A percentile compares a stretch with the other conserved stretches of the same genome.
These are phyloP conservation scores for Saimiri boliviensis DNA, from an alignment of 2,113 vertebrate genomes.

Conservation along the genomic window DNA sequence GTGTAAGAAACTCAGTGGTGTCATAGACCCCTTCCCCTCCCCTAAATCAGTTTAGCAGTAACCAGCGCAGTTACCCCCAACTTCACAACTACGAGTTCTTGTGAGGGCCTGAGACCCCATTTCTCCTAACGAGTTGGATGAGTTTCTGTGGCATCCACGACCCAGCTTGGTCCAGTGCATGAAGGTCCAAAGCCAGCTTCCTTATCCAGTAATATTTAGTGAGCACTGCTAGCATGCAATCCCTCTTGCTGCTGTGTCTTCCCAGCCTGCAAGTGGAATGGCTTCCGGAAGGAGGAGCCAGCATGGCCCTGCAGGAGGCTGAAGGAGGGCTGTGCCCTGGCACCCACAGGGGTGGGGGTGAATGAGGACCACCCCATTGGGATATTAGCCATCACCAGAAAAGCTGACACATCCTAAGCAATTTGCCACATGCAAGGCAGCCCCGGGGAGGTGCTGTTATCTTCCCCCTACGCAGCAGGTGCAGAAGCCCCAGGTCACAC, in stretches of 20 bases:
- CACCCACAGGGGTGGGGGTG: background rate
- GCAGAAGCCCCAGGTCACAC: background rate
- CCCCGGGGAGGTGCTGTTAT: no score
- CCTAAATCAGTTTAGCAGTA: background rate
- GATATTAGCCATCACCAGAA: no score
- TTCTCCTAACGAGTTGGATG: rapidly evolving
- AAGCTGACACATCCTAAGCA: background rate
- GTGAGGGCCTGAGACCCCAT: rapidly evolving
- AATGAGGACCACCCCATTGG: no score
- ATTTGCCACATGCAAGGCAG: background rate
- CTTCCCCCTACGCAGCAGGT: background rate
- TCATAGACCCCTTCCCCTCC: background rate
- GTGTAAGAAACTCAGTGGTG: rapidly evolving
- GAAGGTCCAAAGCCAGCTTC: background rate
- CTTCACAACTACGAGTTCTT: rapidly evolving
- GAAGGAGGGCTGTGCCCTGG: no score
- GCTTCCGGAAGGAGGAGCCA: background rate
- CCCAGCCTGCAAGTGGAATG: background rate
- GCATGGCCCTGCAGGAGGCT: background rate
- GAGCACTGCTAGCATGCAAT: background rate
- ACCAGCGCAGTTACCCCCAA: no score
- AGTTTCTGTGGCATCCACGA: background rate
- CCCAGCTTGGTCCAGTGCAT: no score
- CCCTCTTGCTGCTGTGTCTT: background rate
- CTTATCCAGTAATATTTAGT: background rate